phyloP scores from a whole-genome alignment of 2,797 vertebrate species.

The Kryptopterus vitreolus region DNA sequence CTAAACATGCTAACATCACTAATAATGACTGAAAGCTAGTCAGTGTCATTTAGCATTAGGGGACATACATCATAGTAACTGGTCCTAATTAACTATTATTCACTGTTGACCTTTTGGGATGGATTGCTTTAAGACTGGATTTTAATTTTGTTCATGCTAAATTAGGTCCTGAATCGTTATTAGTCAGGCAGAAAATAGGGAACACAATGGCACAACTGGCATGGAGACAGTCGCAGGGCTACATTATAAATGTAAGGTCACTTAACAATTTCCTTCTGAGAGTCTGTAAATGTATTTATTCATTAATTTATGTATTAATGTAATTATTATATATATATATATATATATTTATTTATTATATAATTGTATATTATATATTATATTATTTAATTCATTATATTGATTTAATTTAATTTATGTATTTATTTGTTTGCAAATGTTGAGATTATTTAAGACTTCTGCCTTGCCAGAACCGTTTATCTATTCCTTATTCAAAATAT shows the following conservation, averaged over 20 bases:
- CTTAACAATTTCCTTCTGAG: not conserved
- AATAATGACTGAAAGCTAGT: constrained; percentile 19
- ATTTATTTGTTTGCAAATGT: not conserved
- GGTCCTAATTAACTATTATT: not conserved
- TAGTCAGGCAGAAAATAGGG: constrained; percentile 18
- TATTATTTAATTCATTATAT: no score
- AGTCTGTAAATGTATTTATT: no score
- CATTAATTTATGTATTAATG: not conserved
- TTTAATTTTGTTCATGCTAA: not conserved
- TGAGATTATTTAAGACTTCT: not conserved
- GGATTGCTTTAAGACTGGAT: not conserved
- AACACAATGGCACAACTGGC: constrained; percentile 50
- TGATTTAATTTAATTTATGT: not conserved
- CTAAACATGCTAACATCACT: constrained; percentile 5
- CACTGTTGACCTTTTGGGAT: not conserved
- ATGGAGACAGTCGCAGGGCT: no score
- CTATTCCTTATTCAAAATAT: not conserved
- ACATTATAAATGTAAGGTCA: not conserved
- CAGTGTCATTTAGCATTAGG: not conserved
- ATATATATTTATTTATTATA: no score
- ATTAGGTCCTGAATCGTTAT: not conserved
- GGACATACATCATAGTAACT: not conserved
- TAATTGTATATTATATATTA: no score
- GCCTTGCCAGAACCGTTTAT: not conserved
- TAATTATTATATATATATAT: not conserved